Base-by-base conservation (phyloP, 2,888 invertebrate species). In the Auanema freiburgensis region DNA sequence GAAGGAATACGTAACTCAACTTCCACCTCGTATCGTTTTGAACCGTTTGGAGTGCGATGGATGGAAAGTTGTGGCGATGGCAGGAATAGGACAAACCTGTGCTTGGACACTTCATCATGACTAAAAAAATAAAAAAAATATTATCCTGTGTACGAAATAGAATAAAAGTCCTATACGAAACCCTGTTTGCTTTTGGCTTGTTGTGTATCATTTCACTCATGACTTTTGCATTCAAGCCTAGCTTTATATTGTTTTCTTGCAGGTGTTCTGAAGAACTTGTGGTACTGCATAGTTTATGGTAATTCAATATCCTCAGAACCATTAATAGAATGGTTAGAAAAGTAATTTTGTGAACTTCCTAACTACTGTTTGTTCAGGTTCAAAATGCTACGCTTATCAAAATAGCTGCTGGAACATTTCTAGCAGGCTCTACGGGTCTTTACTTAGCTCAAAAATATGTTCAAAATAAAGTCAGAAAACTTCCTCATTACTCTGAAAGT, bases 31-130 rank as follows among this genome's bases (percentile, higher is more conserved):
- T 25, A 57, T 83, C n/a, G 85, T 87, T 11, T 76, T 87, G 58
- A 79, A 87, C 70, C 83, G 83, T 64, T 77, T 87, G 57, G 86
- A 86, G 69, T 62, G 76, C 55, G 70, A 65, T 41, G 87, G 86
- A 0, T 87, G 84, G 77, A 77, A 67, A 51, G 83, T 87, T 2
- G 74, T 86, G 3, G 81, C 83, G 11, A 84, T 85, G 83, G 82
- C 85, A 52, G 87, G 87, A 11, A 83, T 86, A 24, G 87, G 87
- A 25, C 86, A 87, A 71, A 87, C 86, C 0, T 86, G 85, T 75
- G 83, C 85, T n/a, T 87, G 87, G 87, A 87, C 87, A n/a, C 72
- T 86, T 16, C 78, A 85, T 68, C 84, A 84, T 21, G 10, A 4
- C 14, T 3, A 33, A 16, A 16, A n/a, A 58, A 65, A 62, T 53